A percentile compares a stretch with the other conserved stretches of the same genome.
Conservation (phyloP, 1,140 invertebrate genomes). For the Choristoneura fumiferana region DNA sequence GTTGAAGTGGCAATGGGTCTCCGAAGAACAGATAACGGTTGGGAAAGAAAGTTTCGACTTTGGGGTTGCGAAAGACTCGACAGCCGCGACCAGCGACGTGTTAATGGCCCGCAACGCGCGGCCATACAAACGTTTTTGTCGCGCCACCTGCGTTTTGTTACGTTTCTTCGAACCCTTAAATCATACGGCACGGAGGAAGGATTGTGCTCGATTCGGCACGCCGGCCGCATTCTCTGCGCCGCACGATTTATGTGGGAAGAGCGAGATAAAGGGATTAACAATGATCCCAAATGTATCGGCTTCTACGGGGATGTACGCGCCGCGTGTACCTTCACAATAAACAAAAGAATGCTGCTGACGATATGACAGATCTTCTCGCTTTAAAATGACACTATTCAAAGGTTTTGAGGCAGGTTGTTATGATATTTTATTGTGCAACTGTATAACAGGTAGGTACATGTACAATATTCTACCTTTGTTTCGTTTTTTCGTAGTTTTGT, state of each 20-base stretch:
- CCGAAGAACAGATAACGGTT: no score
- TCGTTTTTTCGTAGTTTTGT: no score
- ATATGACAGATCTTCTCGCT: neutral
- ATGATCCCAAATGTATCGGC: neutral
- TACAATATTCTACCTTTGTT: no score
- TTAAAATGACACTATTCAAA: no score
- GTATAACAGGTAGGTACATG: no score
- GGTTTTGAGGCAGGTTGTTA: no score
- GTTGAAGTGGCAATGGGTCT: no score
- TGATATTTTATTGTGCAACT: no score
- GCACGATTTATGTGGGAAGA: slow-evolving; percentile 1
- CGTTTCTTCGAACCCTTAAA: slow-evolving; percentile 5
- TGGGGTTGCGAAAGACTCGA: no score
- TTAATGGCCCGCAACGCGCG: no score
- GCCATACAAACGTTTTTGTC: neutral
- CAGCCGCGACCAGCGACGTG: no score
- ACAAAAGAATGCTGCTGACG: neutral
- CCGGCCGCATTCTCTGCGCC: neutral
- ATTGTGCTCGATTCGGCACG: neutral
- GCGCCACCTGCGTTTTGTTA: neutral
- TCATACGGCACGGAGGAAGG: neutral
- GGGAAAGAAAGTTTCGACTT: no score
- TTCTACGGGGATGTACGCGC: slow-evolving; percentile 8
- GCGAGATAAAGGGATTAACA: neutral
- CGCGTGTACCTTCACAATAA: neutral